phyloP scores from a whole-genome alignment of 2,888 invertebrate species.

The Lochmaea crataegi region DNA sequence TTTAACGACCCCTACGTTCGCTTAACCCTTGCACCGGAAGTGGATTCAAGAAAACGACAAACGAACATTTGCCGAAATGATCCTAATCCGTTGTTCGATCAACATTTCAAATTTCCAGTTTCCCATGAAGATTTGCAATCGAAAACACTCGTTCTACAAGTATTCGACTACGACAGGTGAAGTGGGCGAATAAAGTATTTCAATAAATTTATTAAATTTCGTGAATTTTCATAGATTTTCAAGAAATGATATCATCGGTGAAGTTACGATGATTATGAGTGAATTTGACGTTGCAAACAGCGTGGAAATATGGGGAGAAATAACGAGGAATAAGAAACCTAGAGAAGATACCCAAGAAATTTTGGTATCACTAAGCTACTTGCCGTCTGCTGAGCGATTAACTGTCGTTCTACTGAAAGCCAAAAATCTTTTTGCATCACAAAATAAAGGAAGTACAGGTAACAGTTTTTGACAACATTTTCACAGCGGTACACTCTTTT shows the following conservation, averaged over 20 bases:
- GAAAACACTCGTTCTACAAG: conserved; percentile 81
- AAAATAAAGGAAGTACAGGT: conserved; percentile 76
- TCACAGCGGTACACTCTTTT: too few species aligned
- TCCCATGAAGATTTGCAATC: conserved; percentile 88
- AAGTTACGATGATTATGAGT: conserved; percentile 77
- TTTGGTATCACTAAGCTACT: conserved; percentile 84
- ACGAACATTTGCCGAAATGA: conserved; percentile 87
- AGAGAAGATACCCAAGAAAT: conserved; percentile 86
- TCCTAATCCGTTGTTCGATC: conserved; percentile 89
- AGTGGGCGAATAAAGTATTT: background rate
- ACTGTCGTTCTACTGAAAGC: conserved; percentile 78
- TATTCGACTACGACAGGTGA: conserved; percentile 73
- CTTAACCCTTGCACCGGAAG: conserved; percentile 82
- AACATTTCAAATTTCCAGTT: conserved; percentile 92
- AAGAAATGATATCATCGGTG: conserved; percentile 86
- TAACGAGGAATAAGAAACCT: conserved; percentile 83
- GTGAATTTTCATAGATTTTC: conserved; percentile 69
- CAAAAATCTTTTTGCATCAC: conserved; percentile 81
- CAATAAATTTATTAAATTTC: background rate
- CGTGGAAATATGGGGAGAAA: conserved; percentile 89
- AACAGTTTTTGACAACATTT: conserved; percentile 44
- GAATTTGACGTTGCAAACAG: conserved; percentile 83
- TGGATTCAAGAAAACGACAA: conserved; percentile 86
- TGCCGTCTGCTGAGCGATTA: conserved; percentile 77
- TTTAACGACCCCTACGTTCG: conserved; percentile 92